phyloP scores from a whole-genome alignment of 2,797 vertebrate genomes.

The Lepus oiostolus region DNA sequence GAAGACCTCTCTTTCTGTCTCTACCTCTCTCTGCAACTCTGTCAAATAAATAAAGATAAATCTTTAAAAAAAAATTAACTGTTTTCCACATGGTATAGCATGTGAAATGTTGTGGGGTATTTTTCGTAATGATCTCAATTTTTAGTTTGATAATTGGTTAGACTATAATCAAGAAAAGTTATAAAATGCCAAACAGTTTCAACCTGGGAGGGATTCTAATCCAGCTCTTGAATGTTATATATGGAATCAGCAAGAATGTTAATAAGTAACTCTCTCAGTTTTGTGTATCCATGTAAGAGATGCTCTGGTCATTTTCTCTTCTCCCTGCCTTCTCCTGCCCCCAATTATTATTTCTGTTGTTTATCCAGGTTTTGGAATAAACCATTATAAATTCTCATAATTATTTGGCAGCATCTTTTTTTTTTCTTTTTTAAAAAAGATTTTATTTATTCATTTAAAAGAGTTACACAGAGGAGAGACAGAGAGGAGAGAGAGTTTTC shows the following conservation, averaged over 20 bases:
- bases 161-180: neutral
- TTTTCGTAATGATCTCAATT: conserved; percentile 15
- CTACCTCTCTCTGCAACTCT: too few species aligned
- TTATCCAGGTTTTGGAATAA: conserved; percentile 39
- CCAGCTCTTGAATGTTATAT: neutral
- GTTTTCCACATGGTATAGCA: neutral
- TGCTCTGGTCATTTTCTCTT: neutral
- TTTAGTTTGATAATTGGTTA: conserved; percentile 39
- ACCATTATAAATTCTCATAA: conserved; percentile 5
- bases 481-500: too few species aligned
- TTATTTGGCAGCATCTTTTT: neutral
- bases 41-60: too few species aligned
- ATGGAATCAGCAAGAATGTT: neutral
- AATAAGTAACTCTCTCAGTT: neutral
- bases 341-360: neutral
- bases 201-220: neutral
- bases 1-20: too few species aligned
- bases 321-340: neutral
- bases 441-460: too few species aligned
- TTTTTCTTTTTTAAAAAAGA: neutral
- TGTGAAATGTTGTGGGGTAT: neutral
- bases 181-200: neutral
- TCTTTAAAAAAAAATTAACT: too few species aligned
- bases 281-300: neutral
- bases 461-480: too few species aligned